Evolutionary conservation across 2,797 vertebrate genomes (phyloP), one percentile per base, ranked within the genome.

Genomic region (Pagetopsis macropterus): DNA sequence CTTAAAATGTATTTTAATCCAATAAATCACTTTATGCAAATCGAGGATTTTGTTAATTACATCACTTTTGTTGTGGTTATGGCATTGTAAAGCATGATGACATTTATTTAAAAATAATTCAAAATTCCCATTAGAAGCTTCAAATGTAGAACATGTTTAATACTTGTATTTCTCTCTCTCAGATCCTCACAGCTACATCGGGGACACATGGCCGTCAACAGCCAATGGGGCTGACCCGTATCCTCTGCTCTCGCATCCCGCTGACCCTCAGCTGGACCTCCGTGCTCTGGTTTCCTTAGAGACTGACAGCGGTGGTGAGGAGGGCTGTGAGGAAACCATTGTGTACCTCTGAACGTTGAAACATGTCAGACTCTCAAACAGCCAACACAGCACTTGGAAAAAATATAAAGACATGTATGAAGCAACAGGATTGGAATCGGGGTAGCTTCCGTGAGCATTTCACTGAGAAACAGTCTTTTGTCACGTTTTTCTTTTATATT

Each of bases 321-420:
- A 92, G 3, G 92, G 88, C 3, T 87, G 84, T 3, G 96, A 98
- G 76, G 95, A 95, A 83, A 95, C 93, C 45, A 92, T 95, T 19
- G 94, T 95, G 76, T 95, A 95, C 79, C 93, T 95, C 64, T 95
- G 85, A 94, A 81, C 15, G 58, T 44, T 31, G 58, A 74, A 44
- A 17, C 14, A 60, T 56, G 57, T 65, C 45, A 77, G 51, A 79
- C 71, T 50, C 27, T 40, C 1, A 37, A 67, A 51, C 40, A 48
- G 17, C 46, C 61, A 40, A 61, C 51, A 9, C n/a, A 45, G 65
- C 81, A 75, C 56, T 55, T 31, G 66, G 46, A 56, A 52, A 72
- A 59, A 51, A 56, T 4, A 71, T 10, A 15, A 45, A 71, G 65
- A 57, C 72, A 9, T 56, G 63, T 7, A 37, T 2, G n/a, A 57